Evolutionary conservation across 2,888 invertebrate species (phyloP).

Genomic region (Lepidochitona cinerea): DNA sequence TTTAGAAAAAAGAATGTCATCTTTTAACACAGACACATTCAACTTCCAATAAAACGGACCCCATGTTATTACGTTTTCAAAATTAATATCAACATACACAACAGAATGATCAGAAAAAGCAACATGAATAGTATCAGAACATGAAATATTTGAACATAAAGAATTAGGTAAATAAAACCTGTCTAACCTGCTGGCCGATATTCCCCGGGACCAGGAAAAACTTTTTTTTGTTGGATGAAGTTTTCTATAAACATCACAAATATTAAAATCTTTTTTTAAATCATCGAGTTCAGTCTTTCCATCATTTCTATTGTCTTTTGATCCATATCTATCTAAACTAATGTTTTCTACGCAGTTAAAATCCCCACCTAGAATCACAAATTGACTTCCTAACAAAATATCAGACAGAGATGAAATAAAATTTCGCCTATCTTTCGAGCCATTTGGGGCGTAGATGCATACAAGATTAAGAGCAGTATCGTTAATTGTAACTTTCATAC

Average conservation of each 20-base stretch:
- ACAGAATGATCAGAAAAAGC: background rate
- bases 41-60: background rate
- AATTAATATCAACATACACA: background rate
- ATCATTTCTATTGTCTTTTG: constrained; percentile 11
- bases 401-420: background rate
- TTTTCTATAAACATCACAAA: constrained; percentile 18
- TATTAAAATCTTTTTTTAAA: constrained; percentile 15
- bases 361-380: constrained; percentile 21
- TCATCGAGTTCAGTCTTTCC: constrained; percentile 9
- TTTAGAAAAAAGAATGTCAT: background rate
- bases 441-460: background rate
- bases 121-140: background rate
- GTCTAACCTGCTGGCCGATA: background rate
- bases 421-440: background rate
- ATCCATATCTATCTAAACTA: constrained; percentile 17
- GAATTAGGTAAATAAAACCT: background rate
- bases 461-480: background rate
- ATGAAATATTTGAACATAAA: background rate
- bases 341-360: constrained; percentile 25
- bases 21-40: background rate
- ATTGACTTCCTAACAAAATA: background rate
- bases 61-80: background rate
- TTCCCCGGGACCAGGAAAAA: background rate
- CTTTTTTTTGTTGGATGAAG: constrained; percentile 11
- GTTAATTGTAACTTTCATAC: background rate